Conservation (phyloP, 92 coral and sea anemone species). For the Desmophyllum pertusum region DNA sequence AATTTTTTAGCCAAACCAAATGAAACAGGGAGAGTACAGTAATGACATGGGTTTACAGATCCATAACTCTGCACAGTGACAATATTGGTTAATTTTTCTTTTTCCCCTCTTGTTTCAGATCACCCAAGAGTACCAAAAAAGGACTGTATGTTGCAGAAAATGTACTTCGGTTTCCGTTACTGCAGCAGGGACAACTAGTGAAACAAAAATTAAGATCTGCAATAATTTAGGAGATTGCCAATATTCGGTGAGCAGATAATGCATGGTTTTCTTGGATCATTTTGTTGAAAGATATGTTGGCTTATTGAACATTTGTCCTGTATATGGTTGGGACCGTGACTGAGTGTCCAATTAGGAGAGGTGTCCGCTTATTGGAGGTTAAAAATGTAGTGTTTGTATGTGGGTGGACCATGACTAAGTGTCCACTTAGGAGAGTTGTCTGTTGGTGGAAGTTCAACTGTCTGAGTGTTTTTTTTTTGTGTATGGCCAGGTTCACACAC, state of each 20-base stretch:
- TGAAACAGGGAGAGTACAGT: neutral
- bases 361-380: too few species aligned
- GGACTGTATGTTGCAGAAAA: conserved; percentile 77
- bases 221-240: conserved; percentile 64
- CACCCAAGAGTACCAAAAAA: conserved; percentile 20
- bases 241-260: conserved; percentile 50
- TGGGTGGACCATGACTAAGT: too few species aligned
- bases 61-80: neutral
- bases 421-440: too few species aligned
- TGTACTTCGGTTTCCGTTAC: conserved; percentile 83
- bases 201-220: conserved; percentile 71
- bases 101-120: neutral
- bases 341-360: too few species aligned
- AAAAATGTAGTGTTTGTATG: too few species aligned
- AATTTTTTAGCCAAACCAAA: too few species aligned
- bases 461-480: too few species aligned
- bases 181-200: conserved; percentile 66
- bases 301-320: too few species aligned
- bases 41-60: neutral
- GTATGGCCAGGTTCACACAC: too few species aligned
- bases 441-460: too few species aligned
- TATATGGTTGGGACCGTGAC: too few species aligned
- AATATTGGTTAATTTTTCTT: neutral
- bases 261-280: conserved; percentile 4
- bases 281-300: too few species aligned